Percentiles rank a stretch among this genome's conserved stretches.
These are phyloP conservation scores for Leistus spinibarbis DNA, from an alignment of 2,888 invertebrate species.

Conservation along the genomic window DNA sequence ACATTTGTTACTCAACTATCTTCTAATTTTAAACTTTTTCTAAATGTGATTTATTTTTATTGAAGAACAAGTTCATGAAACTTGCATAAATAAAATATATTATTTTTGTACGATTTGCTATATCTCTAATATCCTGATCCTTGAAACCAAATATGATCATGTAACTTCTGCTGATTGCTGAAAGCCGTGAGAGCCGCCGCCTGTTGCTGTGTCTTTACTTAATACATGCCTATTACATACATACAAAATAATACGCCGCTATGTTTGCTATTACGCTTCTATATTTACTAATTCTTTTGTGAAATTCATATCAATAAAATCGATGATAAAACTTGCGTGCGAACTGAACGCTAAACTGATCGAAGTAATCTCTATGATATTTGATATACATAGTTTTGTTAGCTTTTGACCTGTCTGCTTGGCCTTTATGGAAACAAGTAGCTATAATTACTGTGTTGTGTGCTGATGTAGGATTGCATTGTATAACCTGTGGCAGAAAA, in stretches of 20 bases:
- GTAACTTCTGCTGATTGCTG: neutral
- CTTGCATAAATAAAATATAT: neutral
- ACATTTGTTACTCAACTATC: too few relatives aligned
- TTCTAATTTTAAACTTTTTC: too few relatives aligned
- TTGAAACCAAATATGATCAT: neutral
- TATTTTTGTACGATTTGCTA: neutral
- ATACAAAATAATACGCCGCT: neutral
- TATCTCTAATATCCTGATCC: conserved; percentile 1
- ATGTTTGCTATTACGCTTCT: conserved; percentile 21
- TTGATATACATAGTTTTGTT: conserved; percentile 14
- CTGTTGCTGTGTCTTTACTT: neutral
- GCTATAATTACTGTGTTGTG: conserved; percentile 3
- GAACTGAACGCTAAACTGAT: neutral
- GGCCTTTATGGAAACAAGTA: conserved; percentile 30
- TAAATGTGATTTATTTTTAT: too few relatives aligned
- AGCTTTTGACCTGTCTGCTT: conserved; percentile 37
- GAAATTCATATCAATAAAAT: neutral
- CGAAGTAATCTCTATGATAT: neutral
- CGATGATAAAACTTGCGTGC: neutral
- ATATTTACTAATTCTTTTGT: conserved; percentile 19
- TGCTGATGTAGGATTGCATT: neutral
- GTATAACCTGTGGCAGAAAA: neutral
- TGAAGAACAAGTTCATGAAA: too few relatives aligned
- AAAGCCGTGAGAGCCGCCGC: neutral
- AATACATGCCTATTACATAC: neutral